Evolutionary conservation across 2,113 vertebrate species (phyloP), one percentile per base, ranked within the genome.

Genomic region (Megaceryle torquata): DNA sequence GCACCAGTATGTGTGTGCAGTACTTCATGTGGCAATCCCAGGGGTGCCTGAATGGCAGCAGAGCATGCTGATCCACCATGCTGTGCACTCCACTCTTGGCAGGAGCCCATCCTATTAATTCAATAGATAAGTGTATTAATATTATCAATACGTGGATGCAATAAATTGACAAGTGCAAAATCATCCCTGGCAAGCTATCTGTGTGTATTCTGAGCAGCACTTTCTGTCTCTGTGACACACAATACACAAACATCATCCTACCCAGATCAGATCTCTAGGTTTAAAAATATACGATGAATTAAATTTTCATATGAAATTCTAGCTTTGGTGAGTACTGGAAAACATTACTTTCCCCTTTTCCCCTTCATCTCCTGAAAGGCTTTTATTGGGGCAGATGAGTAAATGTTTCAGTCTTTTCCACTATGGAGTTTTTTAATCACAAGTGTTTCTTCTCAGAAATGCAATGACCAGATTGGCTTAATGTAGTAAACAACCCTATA

Each of bases 351-450:
- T 82, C 24, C 48, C 44, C 63, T 82, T 87, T 65, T 24, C 22
- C 68, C 44, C 75, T 79, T 86, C 46, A 48, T 37, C 41, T 64
- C 41, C 46, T 88, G 50, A 46, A 88, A 82, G 67, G 11, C 22
- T 93, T 91, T 94, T 96, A 89, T 6, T 71, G 50, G 72, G 80
- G 75, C 64, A 81, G 85, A 93, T 75, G 69, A 95, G 81, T 79
- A 95, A 82, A 68, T 18, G 51, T 87, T 97, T 95, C 63, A 87
- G 72, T 60, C 67, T 71, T 93, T 96, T 89, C 93, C 91, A 88
- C 51, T 81, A 29, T 88, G 69, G 78, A 11, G 15, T 5, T 63
- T 93, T 93, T 82, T 76, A 83, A 88, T 61, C 78, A 69, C 77
- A 67, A 57, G 53, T 76, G 68, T 48, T 56, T 37, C n/a, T 79